phyloP scores from a whole-genome alignment of 2,797 vertebrate genomes.

The Glossophaga mutica region DNA sequence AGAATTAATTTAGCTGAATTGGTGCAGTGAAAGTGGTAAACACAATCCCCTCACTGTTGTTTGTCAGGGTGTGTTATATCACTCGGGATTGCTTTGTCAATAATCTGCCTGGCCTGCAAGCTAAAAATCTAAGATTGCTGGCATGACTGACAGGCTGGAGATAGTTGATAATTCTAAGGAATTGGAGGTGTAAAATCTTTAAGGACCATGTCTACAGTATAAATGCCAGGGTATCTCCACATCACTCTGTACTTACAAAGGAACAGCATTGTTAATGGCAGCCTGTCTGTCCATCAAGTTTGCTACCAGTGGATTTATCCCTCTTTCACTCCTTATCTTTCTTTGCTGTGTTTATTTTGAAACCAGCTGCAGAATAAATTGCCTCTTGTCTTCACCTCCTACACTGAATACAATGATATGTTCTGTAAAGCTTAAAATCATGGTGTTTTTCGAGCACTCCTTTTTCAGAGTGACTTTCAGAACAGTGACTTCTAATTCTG shows the following conservation, averaged over 20 bases:
- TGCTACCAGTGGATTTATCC: conserved; percentile 93
- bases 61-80: conserved; percentile 92
- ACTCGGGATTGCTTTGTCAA: conserved; percentile 97
- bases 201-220: conserved; percentile 95
- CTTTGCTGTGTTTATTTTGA: conserved; percentile 86
- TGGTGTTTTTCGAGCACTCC: conserved; percentile 76
- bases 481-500: conserved; percentile 82
- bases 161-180: conserved; percentile 99
- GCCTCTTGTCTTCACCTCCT: conserved; percentile 87
- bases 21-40: conserved; percentile 81
- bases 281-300: conserved; percentile 95
- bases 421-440: conserved; percentile 80
- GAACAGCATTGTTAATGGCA: conserved; percentile 94
- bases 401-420: conserved; percentile 82
- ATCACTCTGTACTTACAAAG: conserved; percentile 95
- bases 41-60: conserved; percentile 88
- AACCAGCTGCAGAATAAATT: conserved; percentile 88
- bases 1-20: conserved; percentile 85
- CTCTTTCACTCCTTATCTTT: conserved; percentile 94
- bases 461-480: too few species aligned
- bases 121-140: conserved; percentile 92
- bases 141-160: conserved; percentile 94
- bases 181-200: conserved; percentile 99
- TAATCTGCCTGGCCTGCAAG: conserved; percentile 90
- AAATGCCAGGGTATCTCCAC: conserved; percentile 99